Evolutionary conservation across 2,113 vertebrate genomes (phyloP).

Genomic region (Caloenas nicobarica): DNA sequence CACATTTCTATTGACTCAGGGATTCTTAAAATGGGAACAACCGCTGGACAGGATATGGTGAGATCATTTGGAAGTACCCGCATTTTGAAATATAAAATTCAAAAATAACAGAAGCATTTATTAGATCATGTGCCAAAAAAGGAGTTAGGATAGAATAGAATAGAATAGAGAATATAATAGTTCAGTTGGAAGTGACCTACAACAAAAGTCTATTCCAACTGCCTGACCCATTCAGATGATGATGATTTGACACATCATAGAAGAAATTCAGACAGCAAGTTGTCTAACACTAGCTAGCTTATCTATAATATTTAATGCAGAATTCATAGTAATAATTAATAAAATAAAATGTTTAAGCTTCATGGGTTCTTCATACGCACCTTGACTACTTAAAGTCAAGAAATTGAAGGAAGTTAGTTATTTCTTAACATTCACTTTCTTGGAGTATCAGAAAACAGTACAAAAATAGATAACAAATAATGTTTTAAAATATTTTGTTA

Average conservation of each 20-base stretch:
- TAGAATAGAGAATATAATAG: too few relatives aligned
- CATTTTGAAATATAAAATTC: not conserved
- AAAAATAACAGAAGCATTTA: not conserved
- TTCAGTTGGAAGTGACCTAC: not conserved
- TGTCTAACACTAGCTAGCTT: not conserved
- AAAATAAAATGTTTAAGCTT: not conserved
- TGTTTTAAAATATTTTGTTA: not conserved
- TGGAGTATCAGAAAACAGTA: not conserved
- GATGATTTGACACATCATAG: not conserved
- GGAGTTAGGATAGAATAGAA: too few relatives aligned
- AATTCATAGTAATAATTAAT: not conserved
- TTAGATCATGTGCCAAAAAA: not conserved
- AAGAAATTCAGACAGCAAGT: not conserved
- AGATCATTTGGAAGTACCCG: not conserved
- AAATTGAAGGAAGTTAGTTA: not conserved
- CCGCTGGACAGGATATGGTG: not conserved
- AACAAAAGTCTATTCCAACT: not conserved
- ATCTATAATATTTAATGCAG: not conserved
- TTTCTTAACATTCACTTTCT: not conserved
- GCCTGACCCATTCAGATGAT: not conserved
- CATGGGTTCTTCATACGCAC: not conserved
- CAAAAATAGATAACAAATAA: not conserved
- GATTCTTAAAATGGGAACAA: not conserved
- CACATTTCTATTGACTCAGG: not conserved
- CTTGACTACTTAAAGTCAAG: not conserved